These are phyloP conservation scores for Metopia argyrocephala DNA, from an alignment of 2,888 invertebrate species.

Conservation along the genomic window DNA sequence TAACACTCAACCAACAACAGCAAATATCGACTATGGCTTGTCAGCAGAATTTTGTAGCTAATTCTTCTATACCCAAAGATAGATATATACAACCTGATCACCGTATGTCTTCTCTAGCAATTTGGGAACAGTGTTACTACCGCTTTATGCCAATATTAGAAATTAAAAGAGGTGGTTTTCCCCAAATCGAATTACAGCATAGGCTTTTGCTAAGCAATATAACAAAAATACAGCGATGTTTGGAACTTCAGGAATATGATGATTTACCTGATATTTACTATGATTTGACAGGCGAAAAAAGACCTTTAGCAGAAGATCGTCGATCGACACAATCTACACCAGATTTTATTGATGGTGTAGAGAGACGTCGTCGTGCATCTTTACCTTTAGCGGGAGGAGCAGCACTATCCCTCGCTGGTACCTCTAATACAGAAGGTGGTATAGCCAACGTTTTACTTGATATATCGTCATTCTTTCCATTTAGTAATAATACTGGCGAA, in stretches of 20 bases:
- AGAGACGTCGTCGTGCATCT: constrained; percentile 71
- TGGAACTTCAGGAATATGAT: constrained; percentile 76
- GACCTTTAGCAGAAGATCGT: constrained; percentile 52
- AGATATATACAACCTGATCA: constrained; percentile 79
- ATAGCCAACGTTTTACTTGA: constrained; percentile 69
- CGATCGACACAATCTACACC: constrained; percentile 60
- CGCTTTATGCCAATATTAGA: constrained; percentile 92
- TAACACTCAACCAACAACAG: constrained; percentile 47
- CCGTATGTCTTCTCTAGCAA: constrained; percentile 81
- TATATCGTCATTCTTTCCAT: constrained; percentile 78
- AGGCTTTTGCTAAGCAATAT: constrained; percentile 77
- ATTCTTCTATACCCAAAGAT: constrained; percentile 76
- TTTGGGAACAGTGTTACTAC: constrained; percentile 95
- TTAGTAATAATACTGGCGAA: constrained; percentile 75
- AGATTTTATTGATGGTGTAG: constrained; percentile 74
- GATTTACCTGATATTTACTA: constrained; percentile 75
- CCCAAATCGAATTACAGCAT: constrained; percentile 78
- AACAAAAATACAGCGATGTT: constrained; percentile 76
- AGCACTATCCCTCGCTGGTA: constrained; percentile 55
- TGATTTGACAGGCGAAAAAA: constrained; percentile 68
- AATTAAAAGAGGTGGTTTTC: constrained; percentile 77
- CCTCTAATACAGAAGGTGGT: constrained; percentile 3
- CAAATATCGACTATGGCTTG: constrained; percentile 74
- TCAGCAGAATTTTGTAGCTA: constrained; percentile 73
- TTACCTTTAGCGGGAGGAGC: constrained; percentile 42